Base-by-base conservation (phyloP, 2,888 invertebrate species). In the Andrena minutula region DNA sequence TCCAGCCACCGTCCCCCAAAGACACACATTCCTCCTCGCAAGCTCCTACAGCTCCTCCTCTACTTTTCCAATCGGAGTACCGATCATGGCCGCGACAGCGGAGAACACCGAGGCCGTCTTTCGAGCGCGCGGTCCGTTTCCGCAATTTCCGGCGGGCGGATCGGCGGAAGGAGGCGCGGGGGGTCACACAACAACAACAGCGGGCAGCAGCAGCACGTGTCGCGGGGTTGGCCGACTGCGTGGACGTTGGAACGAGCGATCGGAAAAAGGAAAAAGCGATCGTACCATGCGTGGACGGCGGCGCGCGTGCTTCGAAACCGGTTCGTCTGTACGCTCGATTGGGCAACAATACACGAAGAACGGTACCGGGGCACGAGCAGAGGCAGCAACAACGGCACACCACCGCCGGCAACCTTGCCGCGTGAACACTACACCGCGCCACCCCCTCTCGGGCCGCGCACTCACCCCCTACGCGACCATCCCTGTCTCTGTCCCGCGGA, bases 281-380 rank as follows among this genome's bases (percentile, higher is more conserved):
- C 82, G 79, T 82, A 73, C 79, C 77, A 66, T 78, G 56, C 80
- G 86, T 79, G 86, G 79, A 76, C 63, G 78, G 74, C 65, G 75
- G 77, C 81, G 82, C 82, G 87, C 88, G 88, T 87, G 88, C 84
- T 84, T 84, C 81, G 81, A 85, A 80, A 86, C 86, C 88, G 89
- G 88, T 86, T 86, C 81, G 87, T 70, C 74, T 78, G 85, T 83
- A 83, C 86, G 86, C 89, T 87, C 90, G 90, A 88, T 90, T 89
- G 86, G 87, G 80, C 83, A 86, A 88, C 88, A 88, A 90, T 90
- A 89, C 91, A 79, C 86, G 89, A 84, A 84, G 85, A 85, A 79
- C 83, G 83, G 80, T 83, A 82, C 84, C 84, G 77, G 83, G 86
- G 85, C 84, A 83, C 88, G 84, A 89, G 88, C 85, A 88, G 85